These are phyloP conservation scores for Aproaerema taeniolella DNA, from an alignment of 2,888 invertebrate species.

Conservation along the genomic window DNA sequence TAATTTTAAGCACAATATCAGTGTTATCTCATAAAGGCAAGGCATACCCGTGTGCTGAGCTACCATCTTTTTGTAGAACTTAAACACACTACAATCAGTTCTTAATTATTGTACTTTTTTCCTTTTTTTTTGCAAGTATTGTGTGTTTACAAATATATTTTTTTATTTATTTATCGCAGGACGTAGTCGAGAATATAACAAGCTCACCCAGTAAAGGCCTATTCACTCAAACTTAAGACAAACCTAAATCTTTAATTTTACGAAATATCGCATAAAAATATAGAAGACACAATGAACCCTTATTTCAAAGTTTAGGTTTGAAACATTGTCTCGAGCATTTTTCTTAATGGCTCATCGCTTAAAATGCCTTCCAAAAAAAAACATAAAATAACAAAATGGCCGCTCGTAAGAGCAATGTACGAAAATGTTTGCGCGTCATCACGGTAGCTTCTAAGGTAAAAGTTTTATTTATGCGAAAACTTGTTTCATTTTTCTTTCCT, in stretches of 20 bases:
- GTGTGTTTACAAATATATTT: no score
- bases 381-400: conserved; percentile 32
- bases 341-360: conserved; percentile 22
- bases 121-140: no score
- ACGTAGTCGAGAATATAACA: background rate
- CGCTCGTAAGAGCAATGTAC: conserved; percentile 36
- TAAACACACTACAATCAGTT: no score
- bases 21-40: no score
- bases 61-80: no score
- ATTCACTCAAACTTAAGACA: background rate
- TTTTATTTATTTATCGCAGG: no score
- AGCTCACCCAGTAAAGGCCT: background rate
- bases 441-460: conserved; percentile 38
- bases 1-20: no score
- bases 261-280: conserved; percentile 10
- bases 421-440: conserved; percentile 54
- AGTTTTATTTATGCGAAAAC: conserved; percentile 70
- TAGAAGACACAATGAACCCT: conserved; percentile 21
- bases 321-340: conserved; percentile 21
- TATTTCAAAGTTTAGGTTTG: conserved; percentile 19
- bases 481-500: conserved; percentile 65
- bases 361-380: conserved; percentile 16
- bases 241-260: background rate
- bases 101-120: no score
- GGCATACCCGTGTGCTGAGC: no score